Evolutionary conservation across 2,888 invertebrate species (phyloP).

Genomic region (Tanypteryx hageni): DNA sequence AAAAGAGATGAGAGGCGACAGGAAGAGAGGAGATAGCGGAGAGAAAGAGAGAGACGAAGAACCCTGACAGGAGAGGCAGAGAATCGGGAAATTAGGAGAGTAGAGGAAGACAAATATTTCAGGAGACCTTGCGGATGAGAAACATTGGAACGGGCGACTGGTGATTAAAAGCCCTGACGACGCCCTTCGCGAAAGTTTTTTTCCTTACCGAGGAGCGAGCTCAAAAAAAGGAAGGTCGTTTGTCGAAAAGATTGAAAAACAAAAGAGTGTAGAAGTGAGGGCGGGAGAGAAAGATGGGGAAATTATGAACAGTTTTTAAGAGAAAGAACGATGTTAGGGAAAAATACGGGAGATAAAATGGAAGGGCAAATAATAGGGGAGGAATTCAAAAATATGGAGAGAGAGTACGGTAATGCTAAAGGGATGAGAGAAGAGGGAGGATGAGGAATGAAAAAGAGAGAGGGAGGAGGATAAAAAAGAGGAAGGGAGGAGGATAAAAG

Average conservation of each 20-base stretch:
- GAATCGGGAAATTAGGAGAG: constrained; percentile 8
- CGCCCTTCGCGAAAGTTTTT: background rate
- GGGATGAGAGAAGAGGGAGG: background rate
- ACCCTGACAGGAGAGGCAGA: background rate
- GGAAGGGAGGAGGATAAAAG: background rate
- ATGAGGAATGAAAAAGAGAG: constrained; percentile 46
- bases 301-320: background rate
- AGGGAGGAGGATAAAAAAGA: background rate
- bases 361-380: background rate
- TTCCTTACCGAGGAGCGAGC: background rate
- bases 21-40: too few species aligned
- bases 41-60: background rate
- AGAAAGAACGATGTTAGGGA: background rate
- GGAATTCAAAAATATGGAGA: background rate
- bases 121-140: background rate
- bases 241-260: background rate
- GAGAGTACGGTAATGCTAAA: background rate
- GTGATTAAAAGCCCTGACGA: constrained; percentile 12
- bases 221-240: background rate
- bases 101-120: background rate
- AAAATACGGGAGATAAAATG: background rate
- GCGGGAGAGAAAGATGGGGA: background rate
- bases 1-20: background rate
- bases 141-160: constrained; percentile 8
- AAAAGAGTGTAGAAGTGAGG: background rate